phyloP scores from a whole-genome alignment of 2,797 vertebrate genomes.

The Liasis olivaceus region DNA sequence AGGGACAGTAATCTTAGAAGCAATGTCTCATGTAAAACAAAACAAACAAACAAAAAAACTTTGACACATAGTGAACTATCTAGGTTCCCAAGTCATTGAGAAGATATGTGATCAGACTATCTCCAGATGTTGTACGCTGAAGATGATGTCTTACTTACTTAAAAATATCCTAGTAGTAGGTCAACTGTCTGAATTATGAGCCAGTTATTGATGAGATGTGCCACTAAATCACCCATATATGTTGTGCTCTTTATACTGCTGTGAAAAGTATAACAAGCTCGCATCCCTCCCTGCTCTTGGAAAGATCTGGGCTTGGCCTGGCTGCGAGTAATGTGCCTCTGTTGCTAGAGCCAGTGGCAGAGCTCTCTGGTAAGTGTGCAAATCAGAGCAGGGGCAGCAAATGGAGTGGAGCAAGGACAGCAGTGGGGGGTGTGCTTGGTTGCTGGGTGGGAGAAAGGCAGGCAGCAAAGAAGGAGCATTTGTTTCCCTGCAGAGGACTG shows the following conservation, averaged over 20 bases:
- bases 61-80: not conserved
- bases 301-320: not conserved
- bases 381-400: not conserved
- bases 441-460: no score
- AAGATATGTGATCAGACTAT: not conserved
- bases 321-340: not conserved
- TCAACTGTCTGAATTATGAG: not conserved
- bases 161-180: not conserved
- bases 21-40: not conserved
- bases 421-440: no score
- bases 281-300: not conserved
- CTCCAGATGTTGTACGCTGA: not conserved
- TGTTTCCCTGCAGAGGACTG: no score
- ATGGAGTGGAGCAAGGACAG: not conserved
- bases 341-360: not conserved
- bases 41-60: not conserved
- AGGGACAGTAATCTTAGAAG: not conserved
- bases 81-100: not conserved
- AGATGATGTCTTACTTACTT: not conserved
- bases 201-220: not conserved
- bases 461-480: no score
- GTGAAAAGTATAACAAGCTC: not conserved
- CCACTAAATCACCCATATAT: not conserved
- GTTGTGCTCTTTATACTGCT: not conserved
- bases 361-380: not conserved